phyloP scores from a whole-genome alignment of 2,113 vertebrate species.

The Dolichallabes microphthalmus region DNA sequence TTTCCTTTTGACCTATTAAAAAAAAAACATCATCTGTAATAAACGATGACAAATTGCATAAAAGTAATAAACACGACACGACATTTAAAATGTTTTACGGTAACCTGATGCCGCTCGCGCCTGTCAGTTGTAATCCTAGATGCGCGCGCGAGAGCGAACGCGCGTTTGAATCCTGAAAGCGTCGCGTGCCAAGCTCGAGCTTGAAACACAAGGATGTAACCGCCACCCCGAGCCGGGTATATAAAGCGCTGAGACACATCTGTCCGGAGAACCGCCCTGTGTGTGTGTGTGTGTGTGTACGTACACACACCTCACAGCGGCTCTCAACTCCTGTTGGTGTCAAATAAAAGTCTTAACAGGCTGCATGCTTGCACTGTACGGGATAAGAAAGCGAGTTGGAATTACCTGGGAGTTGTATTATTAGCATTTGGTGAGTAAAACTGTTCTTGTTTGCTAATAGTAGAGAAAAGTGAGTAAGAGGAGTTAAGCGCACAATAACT shows the following conservation, averaged over 20 bases:
- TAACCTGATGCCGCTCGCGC: not conserved
- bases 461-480: no score
- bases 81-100: not conserved
- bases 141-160: conserved; percentile 25
- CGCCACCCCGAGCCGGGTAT: conserved; percentile 54
- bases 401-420: not conserved
- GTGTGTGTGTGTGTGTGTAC: no score
- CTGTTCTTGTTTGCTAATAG: not conserved
- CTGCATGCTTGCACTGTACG: not conserved
- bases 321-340: not conserved
- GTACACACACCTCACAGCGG: not conserved
- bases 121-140: conserved; percentile 8
- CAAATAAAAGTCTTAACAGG: not conserved
- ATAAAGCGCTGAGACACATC: conserved; percentile 44
- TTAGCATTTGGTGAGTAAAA: conserved; percentile 10
- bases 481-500: not conserved
- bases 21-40: no score
- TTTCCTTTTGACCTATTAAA: no score
- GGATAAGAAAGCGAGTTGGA: not conserved
- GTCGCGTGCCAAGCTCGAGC: conserved; percentile 60
- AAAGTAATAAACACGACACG: no score
- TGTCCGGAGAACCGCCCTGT: not conserved
- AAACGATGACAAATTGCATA: no score
- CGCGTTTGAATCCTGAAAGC: conserved; percentile 20
- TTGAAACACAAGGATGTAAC: conserved; percentile 45